These are phyloP conservation scores for Harlomillsia oculata DNA, from an alignment of 1,140 invertebrate species.

Conservation along the genomic window DNA sequence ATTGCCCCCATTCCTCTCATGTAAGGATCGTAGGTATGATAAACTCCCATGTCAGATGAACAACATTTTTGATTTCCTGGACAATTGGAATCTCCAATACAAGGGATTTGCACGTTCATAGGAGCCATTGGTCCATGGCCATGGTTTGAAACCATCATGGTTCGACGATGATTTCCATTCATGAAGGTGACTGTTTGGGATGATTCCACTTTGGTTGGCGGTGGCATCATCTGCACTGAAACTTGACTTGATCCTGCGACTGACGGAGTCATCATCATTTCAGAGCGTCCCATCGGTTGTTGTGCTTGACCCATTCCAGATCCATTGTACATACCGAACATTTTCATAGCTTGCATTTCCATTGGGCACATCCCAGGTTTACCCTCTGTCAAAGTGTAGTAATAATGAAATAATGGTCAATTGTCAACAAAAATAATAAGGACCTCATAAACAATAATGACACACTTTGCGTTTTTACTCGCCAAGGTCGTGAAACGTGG, in stretches of 20 bases:
- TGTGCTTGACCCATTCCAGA: background rate
- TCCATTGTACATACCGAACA: background rate
- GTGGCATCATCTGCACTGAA: background rate
- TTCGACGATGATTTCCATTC: background rate
- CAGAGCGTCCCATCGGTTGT: background rate
- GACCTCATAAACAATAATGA: background rate
- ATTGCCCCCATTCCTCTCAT: background rate
- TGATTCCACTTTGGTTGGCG: background rate
- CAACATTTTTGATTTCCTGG: conserved; percentile 26
- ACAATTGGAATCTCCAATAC: conserved; percentile 27
- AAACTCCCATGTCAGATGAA: conserved; percentile 6
- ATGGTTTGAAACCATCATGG: background rate
- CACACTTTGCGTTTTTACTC: too few species aligned
- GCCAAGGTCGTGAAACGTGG: too few species aligned
- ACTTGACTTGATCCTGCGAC: background rate
- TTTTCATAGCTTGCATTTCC: background rate
- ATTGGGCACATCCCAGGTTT: conserved; percentile 31
- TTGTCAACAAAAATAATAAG: background rate
- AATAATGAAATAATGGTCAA: background rate
- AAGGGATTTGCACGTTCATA: background rate
- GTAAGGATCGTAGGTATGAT: background rate
- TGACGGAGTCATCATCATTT: background rate
- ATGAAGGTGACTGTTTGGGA: background rate
- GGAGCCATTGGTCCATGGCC: background rate
- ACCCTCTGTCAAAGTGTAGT: conserved; percentile 11